These are phyloP conservation scores for Drosophila niveifrons DNA, from an alignment of 2,888 invertebrate species.

Conservation along the genomic window DNA sequence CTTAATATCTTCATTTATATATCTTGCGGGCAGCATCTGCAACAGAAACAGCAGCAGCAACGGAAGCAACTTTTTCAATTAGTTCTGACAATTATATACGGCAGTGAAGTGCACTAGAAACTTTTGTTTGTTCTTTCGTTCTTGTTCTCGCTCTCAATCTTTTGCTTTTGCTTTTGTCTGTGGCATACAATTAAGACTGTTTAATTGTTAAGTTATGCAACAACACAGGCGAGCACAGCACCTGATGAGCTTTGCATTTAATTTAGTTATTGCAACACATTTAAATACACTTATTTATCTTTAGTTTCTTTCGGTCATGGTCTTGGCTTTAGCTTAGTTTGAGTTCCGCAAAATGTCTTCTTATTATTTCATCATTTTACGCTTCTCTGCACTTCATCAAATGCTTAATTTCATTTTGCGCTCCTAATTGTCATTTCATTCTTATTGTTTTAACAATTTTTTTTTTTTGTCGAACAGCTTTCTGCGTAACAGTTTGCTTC, in stretches of 20 bases:
- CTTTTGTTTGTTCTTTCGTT: slow-evolving; percentile 48
- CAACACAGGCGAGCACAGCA: slow-evolving; percentile 16
- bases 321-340: not conserved
- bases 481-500: slow-evolving; percentile 52
- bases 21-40: slow-evolving; percentile 46
- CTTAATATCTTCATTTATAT: slow-evolving; percentile 34
- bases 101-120: slow-evolving; percentile 61
- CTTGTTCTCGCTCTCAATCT: not conserved
- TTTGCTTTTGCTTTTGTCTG: slow-evolving; percentile 18
- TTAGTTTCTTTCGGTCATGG: not conserved
- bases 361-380: slow-evolving; percentile 76
- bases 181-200: slow-evolving; percentile 48
- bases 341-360: slow-evolving; percentile 34
- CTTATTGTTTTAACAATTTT: slow-evolving; percentile 61
- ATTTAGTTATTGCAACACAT: slow-evolving; percentile 45
- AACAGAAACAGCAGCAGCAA: slow-evolving; percentile 43
- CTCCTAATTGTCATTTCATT: slow-evolving; percentile 69
- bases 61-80: slow-evolving; percentile 72
- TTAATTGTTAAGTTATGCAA: slow-evolving; percentile 52
- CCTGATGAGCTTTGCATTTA: slow-evolving; percentile 58
- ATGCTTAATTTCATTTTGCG: slow-evolving; percentile 65
- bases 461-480: slow-evolving; percentile 39
- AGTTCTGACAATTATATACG: slow-evolving; percentile 66
- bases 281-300: slow-evolving; percentile 39
- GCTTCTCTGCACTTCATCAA: slow-evolving; percentile 63